A percentile compares a stretch with the other conserved stretches of the same genome.
Evolutionary conservation across 2,797 vertebrate species (phyloP).

Genomic region (Alauda arvensis): DNA sequence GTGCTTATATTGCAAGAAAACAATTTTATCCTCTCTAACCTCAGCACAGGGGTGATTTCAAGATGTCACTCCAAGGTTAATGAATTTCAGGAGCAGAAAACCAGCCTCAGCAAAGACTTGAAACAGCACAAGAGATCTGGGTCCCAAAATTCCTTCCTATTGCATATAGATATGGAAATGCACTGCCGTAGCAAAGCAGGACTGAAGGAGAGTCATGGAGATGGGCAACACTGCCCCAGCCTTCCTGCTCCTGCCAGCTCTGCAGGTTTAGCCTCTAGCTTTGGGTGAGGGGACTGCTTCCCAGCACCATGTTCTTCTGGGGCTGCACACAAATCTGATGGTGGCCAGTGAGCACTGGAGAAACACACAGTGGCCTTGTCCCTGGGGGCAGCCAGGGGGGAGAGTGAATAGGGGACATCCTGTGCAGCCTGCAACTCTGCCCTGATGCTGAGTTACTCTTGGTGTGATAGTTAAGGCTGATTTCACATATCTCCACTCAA

Average conservation of each 20-base stretch:
- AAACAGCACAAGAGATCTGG: not conserved
- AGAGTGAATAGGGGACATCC: not conserved
- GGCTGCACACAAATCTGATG: not conserved
- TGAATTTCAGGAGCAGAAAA: not conserved
- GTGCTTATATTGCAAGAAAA: not conserved
- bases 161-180: not conserved
- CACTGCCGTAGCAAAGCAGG: not conserved
- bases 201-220: not conserved
- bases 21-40: not conserved
- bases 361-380: not conserved
- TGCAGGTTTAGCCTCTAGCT: not conserved
- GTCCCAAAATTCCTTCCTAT: not conserved
- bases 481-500: not conserved
- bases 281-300: not conserved
- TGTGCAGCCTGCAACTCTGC: not conserved
- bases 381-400: rapidly evolving
- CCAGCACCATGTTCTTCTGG: not conserved
- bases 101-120: not conserved
- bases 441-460: not conserved
- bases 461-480: rapidly evolving
- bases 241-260: not conserved
- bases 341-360: not conserved
- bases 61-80: not conserved
- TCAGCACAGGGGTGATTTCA: not conserved
- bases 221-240: not conserved